A percentile compares a stretch with the other conserved stretches of the same genome.
Evolutionary conservation across 1,140 invertebrate species (phyloP).

Genomic region (Venustaconcha ellipsiformis): DNA sequence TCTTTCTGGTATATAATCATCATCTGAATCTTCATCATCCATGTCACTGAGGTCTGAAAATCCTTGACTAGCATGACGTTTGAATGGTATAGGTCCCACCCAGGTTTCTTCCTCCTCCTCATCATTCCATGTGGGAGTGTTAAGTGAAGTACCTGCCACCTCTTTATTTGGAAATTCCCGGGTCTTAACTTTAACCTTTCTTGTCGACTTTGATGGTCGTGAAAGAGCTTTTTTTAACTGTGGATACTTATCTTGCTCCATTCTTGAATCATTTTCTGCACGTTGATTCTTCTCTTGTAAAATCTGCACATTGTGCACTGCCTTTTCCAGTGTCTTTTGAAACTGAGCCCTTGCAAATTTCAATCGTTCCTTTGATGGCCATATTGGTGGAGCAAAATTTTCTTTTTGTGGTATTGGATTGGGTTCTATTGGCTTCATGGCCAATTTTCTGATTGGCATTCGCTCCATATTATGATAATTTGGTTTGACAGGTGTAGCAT

Average conservation of each 20-base stretch:
- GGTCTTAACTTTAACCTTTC: no score
- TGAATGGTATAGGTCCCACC: conserved; percentile 15
- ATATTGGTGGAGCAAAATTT: conserved; percentile 2
- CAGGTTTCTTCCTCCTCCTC: conserved; percentile 9
- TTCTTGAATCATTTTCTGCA: not conserved
- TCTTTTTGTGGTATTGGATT: conserved; percentile 9
- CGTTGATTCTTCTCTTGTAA: not conserved
- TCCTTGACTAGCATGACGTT: conserved; percentile 10
- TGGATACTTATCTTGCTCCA: conserved; percentile 23
- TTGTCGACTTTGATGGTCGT: not conserved
- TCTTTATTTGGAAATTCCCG: no score
- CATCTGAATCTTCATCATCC: conserved; percentile 2
- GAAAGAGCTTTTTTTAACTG: conserved; percentile 29
- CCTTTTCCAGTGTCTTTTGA: conserved; percentile 18
- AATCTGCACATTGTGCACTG: conserved; percentile 16
- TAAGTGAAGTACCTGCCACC: no score
- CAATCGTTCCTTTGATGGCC: conserved; percentile 28
- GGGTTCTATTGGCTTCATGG: conserved; percentile 8
- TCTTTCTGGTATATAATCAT: not conserved
- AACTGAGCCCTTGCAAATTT: conserved; percentile 26
- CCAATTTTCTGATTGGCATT: conserved; percentile 24
- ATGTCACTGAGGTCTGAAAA: not conserved
- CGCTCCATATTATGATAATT: conserved; percentile 18
- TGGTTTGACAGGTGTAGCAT: conserved; percentile 28
- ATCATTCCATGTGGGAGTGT: not conserved